Base-by-base conservation (phyloP, 2,113 vertebrate species). In the Lepisosteus oculatus region DNA sequence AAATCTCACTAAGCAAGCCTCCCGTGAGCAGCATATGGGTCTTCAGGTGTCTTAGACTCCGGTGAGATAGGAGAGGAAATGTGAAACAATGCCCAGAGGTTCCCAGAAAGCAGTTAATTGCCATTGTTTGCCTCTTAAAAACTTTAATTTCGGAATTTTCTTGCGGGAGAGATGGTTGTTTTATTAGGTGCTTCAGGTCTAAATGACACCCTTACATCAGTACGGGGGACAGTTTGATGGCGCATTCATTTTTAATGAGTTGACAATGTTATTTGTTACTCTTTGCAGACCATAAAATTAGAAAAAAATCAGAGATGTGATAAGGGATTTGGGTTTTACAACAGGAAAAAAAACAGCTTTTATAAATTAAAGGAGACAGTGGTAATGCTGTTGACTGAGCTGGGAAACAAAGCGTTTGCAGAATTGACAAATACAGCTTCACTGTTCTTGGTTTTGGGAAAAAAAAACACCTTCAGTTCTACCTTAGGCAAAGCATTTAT, bases 161-260 rank as follows among this genome's bases (percentile, higher is more conserved):
- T 89, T 86, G 77, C 84, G 82, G 88, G 90, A 51, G 89, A 86
- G 85, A 89, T 85, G 86, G 88, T 88, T 86, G 85, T 86, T 89
- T 87, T 90, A 92, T 90, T 89, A 85, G 85, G 86, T 87, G 87
- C 87, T 85, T 57, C 56, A 85, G 85, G 83, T 88, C 84, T 90
- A 91, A 90, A 91, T 90, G 90, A 87, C 86, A 85, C 83, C 87
- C 83, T 86, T 92, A 87, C 86, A 89, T 80, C 88, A 92, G 88
- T 89, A 88, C 15, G 81, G 85, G 86, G 87, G 91, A 90, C 91
- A 91, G 85, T 80, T 86, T 90, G 90, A 89, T 82, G 86, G 90
- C 84, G 85, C 83, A 79, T 86, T 74, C 86, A 90, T 87, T 90
- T 91, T 92, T 92, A 92, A 92, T 91, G 90, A 88, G 85, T 85